Percentiles rank a stretch among this genome's conserved stretches.
Evolutionary conservation across 1,140 invertebrate genomes (phyloP).

Genomic region (Achatina immaculata): DNA sequence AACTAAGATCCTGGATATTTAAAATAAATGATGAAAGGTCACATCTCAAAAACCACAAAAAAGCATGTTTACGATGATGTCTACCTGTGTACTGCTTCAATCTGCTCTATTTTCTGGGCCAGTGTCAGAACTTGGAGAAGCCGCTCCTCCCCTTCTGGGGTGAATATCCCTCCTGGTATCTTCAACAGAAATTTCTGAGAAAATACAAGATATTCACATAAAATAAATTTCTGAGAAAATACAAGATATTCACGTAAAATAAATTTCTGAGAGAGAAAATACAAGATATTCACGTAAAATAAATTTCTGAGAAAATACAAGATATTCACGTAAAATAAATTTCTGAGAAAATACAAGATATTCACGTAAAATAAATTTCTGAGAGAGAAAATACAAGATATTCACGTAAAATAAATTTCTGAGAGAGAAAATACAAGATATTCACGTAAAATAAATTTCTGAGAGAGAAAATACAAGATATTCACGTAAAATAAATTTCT

Average conservation of each 20-base stretch:
- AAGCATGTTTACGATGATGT: neutral
- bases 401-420: no score
- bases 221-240: constrained; percentile 7
- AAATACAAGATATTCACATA: no score
- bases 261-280: neutral
- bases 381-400: no score
- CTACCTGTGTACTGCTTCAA: constrained; percentile 92
- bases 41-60: neutral
- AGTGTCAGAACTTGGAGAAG: constrained; percentile 89
- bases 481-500: constrained; percentile 25
- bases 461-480: no score
- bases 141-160: constrained; percentile 88
- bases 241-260: neutral
- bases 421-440: no score
- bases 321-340: no score
- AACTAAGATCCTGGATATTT: no score
- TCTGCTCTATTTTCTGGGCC: constrained; percentile 81
- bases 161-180: constrained; percentile 95
- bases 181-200: constrained; percentile 89
- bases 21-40: neutral
- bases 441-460: no score
- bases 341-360: constrained; percentile 74
- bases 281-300: no score
- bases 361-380: no score
- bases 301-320: no score